Evolutionary conservation across 2,113 vertebrate species (phyloP), one percentile per base, ranked within the genome.

Genomic region (Strix aluco): DNA sequence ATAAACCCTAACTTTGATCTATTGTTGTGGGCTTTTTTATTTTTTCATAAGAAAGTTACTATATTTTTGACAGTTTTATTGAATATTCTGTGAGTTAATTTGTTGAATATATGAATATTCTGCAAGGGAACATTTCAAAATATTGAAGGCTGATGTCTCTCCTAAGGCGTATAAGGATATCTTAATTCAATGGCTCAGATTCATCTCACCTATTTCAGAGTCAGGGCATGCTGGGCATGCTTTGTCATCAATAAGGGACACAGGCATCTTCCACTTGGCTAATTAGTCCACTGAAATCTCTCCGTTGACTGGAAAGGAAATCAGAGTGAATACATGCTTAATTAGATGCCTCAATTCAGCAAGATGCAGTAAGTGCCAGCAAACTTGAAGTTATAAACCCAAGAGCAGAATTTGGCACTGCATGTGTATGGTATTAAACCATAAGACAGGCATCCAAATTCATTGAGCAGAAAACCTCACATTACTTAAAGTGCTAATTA

Each of bases 401-500:
- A 0, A 91, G 69, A 86, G 52, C 47, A 81, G 77, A 78, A 34
- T 74, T 80, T 92, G 86, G 72, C 88, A 63, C 59, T 62, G 38
- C 26, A 13, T 34, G 67, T 46, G 23, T 51, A 55, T 47, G 14
- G 34, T 75, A 83, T 73, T 88, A 93, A 82, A 92, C 51, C 3
- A 0, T 71, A 77, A 34, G 42, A 82, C 61, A 95, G 23, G n/a
- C 78, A 25, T 70, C 38, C 79, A 90, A 94, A 80, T 57, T 66
- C 25, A 77, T 74, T 72, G 83, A 91, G 66, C 67, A 70, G 88
- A 81, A 91, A 95, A 86, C n/a, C 36, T 84, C 52, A 75, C 75
- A 65, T 79, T 59, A 79, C 51, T 88, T 93, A 90, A 93, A 88
- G 69, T 44, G 55, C 40, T 96, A 78, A 94, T 84, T 91, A 89